Evolutionary conservation across 2,888 invertebrate species (phyloP), one percentile per base, ranked within the genome.

Genomic region (Danaus chrysippus): DNA sequence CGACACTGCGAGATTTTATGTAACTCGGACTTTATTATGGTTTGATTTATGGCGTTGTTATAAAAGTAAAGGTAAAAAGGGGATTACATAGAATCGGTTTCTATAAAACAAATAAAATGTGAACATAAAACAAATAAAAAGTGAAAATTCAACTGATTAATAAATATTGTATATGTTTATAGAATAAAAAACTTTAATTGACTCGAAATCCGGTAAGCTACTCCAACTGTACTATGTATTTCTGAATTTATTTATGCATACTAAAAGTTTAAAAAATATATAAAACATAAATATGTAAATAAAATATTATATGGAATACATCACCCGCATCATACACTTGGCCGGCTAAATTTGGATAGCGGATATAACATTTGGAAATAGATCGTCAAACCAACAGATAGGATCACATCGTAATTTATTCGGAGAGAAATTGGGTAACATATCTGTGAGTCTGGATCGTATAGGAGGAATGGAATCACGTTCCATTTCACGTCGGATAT

Each of bases 1-100:
- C 77, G 75, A 70, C 70, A 71, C 73, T 71, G 74, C 77, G 76
- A 81, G 81, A 85, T 84, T 81, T 78, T 49, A 43, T 23, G 53
- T 42, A 43, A 43, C 11, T 19, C 41, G 34, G 42, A 49, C 23
- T 19, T 42, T 15, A 44, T 44, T 54, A 34, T 58, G n/a, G 12
- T 19, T 23, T 34, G 41, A 54, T 23, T 41, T 54, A 41, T 34
- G 23, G 23, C 23, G n/a, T 13, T 52, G 17, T 52, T 15, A 10
- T 15, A 10, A 52, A n/a, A 52, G 17, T 46, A 46, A 13, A 17
- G 52, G 52, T 42, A 55, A 42, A 55, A 42, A 55, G 42, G 13
- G 42, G 13, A 55, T 55, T 34, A 54, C 54, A 10, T 42, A 54
- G 41, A 58, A 46, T 58, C 53, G 11, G 13, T 42, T 54, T 15